Evolutionary conservation across 2,888 invertebrate species (phyloP).

Genomic region (Cheilosia scutellata): DNA sequence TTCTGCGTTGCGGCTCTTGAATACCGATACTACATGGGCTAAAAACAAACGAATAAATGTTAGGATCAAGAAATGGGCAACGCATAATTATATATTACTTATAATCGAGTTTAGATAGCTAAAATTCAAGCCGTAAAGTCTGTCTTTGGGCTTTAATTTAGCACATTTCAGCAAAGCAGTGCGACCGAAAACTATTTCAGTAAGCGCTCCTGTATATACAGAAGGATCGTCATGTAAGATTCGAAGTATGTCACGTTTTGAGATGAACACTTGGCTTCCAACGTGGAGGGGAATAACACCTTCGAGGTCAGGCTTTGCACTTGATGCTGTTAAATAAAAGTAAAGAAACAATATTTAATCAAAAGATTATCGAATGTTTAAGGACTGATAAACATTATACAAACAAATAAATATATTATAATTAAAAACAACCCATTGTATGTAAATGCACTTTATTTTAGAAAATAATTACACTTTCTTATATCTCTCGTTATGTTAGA

Average conservation of each 20-base stretch:
- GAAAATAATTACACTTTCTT: no score
- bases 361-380: neutral
- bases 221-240: slow-evolving; percentile 82
- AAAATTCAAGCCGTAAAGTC: slow-evolving; percentile 78
- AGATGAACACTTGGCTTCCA: slow-evolving; percentile 82
- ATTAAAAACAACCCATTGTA: neutral
- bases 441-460: neutral
- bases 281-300: slow-evolving; percentile 81
- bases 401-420: neutral
- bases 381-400: neutral
- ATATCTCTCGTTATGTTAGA: no score
- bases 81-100: slow-evolving; percentile 78
- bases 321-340: slow-evolving; percentile 31
- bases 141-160: slow-evolving; percentile 76
- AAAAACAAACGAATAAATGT: slow-evolving; percentile 67
- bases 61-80: slow-evolving; percentile 8
- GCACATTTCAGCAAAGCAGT: slow-evolving; percentile 79
- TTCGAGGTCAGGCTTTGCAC: slow-evolving; percentile 34
- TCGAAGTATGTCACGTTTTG: slow-evolving; percentile 81
- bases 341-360: neutral
- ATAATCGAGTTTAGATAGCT: slow-evolving; percentile 81
- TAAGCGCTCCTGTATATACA: slow-evolving; percentile 82
- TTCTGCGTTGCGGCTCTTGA: slow-evolving; percentile 80
- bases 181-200: slow-evolving; percentile 82
- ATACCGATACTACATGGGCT: slow-evolving; percentile 83